Percentiles rank a stretch among this genome's conserved stretches.
Conservation (phyloP, 2,797 vertebrate genomes). For the Otolemur crassicaudatus region DNA sequence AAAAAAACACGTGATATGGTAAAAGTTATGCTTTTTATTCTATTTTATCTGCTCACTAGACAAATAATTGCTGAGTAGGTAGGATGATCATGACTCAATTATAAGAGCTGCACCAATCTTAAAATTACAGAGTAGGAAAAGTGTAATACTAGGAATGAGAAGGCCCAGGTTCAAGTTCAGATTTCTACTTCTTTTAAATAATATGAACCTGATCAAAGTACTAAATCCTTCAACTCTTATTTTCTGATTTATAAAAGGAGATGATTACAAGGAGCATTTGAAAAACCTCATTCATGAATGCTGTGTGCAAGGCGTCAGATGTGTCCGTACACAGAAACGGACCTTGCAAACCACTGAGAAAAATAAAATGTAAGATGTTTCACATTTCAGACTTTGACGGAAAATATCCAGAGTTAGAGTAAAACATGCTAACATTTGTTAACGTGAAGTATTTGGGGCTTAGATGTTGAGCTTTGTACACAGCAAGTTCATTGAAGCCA, state of each 20-base stretch:
- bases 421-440: neutral
- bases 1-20: neutral
- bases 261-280: neutral
- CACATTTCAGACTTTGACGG: slow-evolving; percentile 53
- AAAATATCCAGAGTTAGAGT: slow-evolving; percentile 20
- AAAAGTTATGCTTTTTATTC: neutral
- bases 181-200: neutral
- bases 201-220: neutral
- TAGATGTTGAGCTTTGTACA: neutral
- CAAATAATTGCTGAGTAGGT: neutral
- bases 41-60: neutral
- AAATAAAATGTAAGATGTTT: neutral
- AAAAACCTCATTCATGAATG: neutral
- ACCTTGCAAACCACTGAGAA: neutral
- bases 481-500: slow-evolving; percentile 19
- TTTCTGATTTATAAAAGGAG: neutral
- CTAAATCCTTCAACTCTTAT: neutral
- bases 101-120: neutral
- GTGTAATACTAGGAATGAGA: neutral
- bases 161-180: neutral
- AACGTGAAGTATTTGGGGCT: slow-evolving; percentile 23
- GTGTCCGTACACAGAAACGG: neutral
- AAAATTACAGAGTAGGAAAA: neutral
- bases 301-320: neutral
- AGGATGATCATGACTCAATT: neutral